Conservation (phyloP, 2,113 vertebrate genomes). For the Saguinus imperator region DNA sequence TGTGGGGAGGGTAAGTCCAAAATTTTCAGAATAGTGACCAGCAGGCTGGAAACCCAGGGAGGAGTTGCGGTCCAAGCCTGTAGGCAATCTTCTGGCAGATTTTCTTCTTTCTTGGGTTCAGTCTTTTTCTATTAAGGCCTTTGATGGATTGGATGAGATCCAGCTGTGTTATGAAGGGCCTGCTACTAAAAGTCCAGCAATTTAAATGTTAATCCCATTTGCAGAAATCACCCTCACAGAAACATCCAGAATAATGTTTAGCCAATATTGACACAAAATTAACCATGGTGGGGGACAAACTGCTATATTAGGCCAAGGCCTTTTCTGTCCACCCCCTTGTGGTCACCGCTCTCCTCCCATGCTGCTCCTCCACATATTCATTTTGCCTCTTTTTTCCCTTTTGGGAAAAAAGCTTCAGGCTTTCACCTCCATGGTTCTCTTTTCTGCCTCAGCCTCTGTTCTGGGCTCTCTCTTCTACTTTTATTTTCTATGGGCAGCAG, state of each 20-base stretch:
- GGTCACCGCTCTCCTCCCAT: neutral
- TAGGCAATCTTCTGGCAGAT: neutral
- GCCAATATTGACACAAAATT: neutral
- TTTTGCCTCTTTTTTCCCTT: neutral
- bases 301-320: neutral
- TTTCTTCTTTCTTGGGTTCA: neutral
- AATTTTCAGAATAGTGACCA: neutral
- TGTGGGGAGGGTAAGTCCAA: neutral
- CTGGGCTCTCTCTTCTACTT: neutral
- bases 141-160: neutral
- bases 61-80: neutral
- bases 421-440: neutral
- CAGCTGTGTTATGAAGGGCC: neutral
- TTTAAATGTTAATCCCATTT: neutral
- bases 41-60: neutral
- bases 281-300: neutral
- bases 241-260: neutral
- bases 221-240: neutral
- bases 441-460: neutral
- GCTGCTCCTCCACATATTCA: neutral
- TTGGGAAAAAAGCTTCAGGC: neutral
- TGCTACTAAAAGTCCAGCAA: neutral
- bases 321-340: neutral
- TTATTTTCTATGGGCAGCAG: neutral
- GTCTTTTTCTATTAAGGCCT: neutral